Evolutionary conservation across 2,888 invertebrate genomes (phyloP).

Genomic region (Xestia rhomboidea): DNA sequence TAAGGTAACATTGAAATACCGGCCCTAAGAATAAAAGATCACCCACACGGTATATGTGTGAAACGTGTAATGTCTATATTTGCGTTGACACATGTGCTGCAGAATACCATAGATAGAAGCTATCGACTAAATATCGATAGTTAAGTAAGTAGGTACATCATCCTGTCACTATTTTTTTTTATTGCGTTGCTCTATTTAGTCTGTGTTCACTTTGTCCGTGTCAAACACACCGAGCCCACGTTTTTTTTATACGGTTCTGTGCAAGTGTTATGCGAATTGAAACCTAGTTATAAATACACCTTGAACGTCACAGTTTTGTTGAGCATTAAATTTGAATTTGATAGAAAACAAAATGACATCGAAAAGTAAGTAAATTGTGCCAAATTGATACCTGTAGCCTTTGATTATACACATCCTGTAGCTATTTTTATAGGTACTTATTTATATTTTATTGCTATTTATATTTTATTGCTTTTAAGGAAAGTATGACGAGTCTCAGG

Average conservation of each 20-base stretch:
- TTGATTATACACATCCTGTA: slow-evolving; percentile 43
- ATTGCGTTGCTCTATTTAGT: slow-evolving; percentile 43
- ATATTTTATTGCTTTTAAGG: slow-evolving; percentile 43
- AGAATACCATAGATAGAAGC: slow-evolving; percentile 44
- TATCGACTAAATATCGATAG: slow-evolving; percentile 46
- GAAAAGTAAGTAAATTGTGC: slow-evolving; percentile 45
- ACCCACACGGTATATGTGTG: slow-evolving; percentile 48
- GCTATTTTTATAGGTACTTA: slow-evolving; percentile 39
- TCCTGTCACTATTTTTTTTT: slow-evolving; percentile 41
- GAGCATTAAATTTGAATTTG: slow-evolving; percentile 40
- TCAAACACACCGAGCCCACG: slow-evolving; percentile 44
- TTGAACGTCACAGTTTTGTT: slow-evolving; percentile 44
- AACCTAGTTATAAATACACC: slow-evolving; percentile 41
- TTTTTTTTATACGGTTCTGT: slow-evolving; percentile 36
- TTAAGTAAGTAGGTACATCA: slow-evolving; percentile 45
- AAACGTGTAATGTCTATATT: slow-evolving; percentile 48
- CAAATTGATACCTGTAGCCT: slow-evolving; percentile 42
- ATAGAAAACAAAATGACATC: slow-evolving; percentile 45
- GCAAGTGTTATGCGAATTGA: slow-evolving; percentile 42
- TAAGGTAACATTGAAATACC: too few species aligned
- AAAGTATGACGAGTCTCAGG: slow-evolving; percentile 40
- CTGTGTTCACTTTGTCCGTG: slow-evolving; percentile 37
- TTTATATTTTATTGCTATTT: slow-evolving; percentile 39
- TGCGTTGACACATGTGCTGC: slow-evolving; percentile 44
- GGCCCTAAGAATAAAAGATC: slow-evolving; percentile 33